Percentiles rank a stretch among this genome's conserved stretches.
phyloP scores from a whole-genome alignment of 2,888 invertebrate species.

The Polydrusus pterygomalis region DNA sequence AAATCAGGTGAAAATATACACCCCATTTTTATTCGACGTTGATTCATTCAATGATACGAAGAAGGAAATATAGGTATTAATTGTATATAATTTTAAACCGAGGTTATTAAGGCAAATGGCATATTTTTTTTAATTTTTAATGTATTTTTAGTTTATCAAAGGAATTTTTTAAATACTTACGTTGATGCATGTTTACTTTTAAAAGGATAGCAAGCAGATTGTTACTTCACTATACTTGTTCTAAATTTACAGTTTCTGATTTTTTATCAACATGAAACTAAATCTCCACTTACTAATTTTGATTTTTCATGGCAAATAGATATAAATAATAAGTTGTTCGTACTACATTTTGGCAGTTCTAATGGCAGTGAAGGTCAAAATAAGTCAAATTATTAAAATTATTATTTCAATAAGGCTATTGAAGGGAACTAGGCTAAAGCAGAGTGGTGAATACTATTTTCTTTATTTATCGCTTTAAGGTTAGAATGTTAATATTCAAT shows the following conservation, averaged over 20 bases:
- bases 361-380: constrained; percentile 50
- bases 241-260: background rate
- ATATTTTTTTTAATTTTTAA: too few species aligned
- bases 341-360: constrained; percentile 46
- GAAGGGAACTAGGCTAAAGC: constrained; percentile 4
- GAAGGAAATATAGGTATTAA: too few species aligned
- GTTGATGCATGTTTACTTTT: too few species aligned
- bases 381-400: constrained; percentile 16
- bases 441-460: background rate
- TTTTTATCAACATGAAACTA: constrained; percentile 5
- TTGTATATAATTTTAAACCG: too few species aligned
- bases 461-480: too few species aligned
- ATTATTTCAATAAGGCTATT: constrained; percentile 2
- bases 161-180: too few species aligned
- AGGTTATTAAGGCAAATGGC: too few species aligned
- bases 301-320: constrained; percentile 38
- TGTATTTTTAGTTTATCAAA: too few species aligned
- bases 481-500: too few species aligned
- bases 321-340: constrained; percentile 36
- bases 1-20: too few species aligned
- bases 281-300: constrained; percentile 23
- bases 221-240: background rate
- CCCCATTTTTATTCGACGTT: too few species aligned
- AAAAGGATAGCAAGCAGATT: background rate
- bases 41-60: too few species aligned